Evolutionary conservation across 2,797 vertebrate species (phyloP).

Genomic region (Manis javanica): DNA sequence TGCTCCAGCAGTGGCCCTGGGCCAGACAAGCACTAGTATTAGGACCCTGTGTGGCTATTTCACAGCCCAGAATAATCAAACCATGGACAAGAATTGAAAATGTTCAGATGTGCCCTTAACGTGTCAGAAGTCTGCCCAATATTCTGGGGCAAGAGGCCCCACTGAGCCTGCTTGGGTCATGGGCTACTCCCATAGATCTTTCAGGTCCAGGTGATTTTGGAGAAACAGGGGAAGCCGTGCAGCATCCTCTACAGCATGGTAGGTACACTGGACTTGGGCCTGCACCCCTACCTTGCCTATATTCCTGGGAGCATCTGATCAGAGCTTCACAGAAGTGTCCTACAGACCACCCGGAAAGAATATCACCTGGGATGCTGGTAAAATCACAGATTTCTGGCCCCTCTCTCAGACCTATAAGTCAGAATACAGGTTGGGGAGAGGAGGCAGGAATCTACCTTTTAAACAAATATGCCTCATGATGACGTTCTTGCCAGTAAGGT

Average conservation of each 20-base stretch:
- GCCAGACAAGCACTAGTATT: rapidly evolving
- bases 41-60: neutral
- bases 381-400: neutral
- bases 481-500: neutral
- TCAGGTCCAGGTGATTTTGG: neutral
- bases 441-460: neutral
- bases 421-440: neutral
- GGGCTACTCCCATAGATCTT: neutral
- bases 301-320: neutral
- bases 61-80: neutral
- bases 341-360: neutral
- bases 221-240: neutral
- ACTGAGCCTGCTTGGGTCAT: no score
- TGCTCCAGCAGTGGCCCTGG: neutral
- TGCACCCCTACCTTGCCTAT: neutral
- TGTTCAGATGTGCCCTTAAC: neutral
- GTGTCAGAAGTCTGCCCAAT: neutral
- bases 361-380: neutral
- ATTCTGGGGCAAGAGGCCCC: neutral
- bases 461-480: neutral
- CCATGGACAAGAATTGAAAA: neutral
- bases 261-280: neutral
- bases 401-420: neutral
- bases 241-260: neutral
- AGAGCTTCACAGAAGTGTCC: neutral